Evolutionary conservation across 2,888 invertebrate genomes (phyloP), one percentile per base, ranked within the genome.

Genomic region (Stramonita haemastoma): DNA sequence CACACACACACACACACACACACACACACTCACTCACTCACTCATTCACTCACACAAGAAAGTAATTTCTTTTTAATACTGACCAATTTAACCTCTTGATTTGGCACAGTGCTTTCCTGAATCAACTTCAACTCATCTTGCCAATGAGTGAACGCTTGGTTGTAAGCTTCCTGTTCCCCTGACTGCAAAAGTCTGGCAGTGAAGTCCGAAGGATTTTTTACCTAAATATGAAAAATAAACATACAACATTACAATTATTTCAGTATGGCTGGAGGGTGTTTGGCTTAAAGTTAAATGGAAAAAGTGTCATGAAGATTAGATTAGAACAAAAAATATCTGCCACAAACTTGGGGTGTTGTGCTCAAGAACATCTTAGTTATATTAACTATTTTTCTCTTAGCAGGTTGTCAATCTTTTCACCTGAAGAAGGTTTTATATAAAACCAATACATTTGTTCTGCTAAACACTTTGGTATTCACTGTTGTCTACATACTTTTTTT

Each of bases 181-280:
- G 86, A 66, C 66, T 66, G 34, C 66, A 86, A 22, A 86, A 86
- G 32, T 66, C 26, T 86, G 0, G 86, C 86, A 19, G 32, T 66
- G 66, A 86, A 86, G 0, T 86, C 11, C 0, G 86, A 86, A 11
- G 86, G 86, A 26, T 22, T 86, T 57, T 86, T 86, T 17, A 86
- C 86, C 86, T 86, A 32, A 77, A 29, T 17, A 22, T 26, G 26
- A 66, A 66, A 66, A 17, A 66, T 66, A 66, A 66, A 66, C 17
- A 26, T 66, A 17, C 66, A 66, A 17, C 17, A 66, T 66, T 1
- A 66, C 26, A 2, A 66, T 46, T 46, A 46, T 46, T 46, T 46
- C 46, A 46, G 46, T 46, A 46, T 46, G 46, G 46, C 46, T 46
- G 4, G 46, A 46, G 46, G 46, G 46, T 46, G 46, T 66, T 66